A percentile compares a stretch with the other conserved stretches of the same genome.
These are phyloP conservation scores for Edolisoma coerulescens DNA, from an alignment of 2,113 vertebrate genomes.

Conservation along the genomic window DNA sequence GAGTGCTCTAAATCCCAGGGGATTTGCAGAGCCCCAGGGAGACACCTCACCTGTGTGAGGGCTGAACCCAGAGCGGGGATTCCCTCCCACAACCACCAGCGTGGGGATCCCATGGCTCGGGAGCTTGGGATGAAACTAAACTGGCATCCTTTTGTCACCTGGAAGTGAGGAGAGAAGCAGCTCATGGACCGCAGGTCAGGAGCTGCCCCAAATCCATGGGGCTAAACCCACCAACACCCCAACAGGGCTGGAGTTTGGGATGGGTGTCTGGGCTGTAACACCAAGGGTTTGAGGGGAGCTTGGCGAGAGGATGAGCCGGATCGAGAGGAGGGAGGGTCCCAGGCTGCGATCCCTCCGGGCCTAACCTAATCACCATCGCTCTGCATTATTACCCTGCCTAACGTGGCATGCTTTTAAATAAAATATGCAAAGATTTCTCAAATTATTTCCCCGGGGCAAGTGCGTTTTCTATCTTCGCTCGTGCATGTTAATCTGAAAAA, in stretches of 20 bases:
- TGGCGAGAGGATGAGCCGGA: background rate
- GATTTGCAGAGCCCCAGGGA: background rate
- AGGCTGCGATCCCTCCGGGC: slow-evolving; percentile 61
- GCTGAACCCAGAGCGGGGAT: background rate
- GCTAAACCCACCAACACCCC: background rate
- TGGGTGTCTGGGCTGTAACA: background rate
- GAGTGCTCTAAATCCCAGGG: background rate
- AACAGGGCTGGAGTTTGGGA: background rate
- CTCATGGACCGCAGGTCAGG: rapidly evolving
- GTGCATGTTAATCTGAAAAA: slow-evolving; percentile 81
- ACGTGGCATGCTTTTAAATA: slow-evolving; percentile 79
- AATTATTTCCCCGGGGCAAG: slow-evolving; percentile 76
- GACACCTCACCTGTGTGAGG: background rate
- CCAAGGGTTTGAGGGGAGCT: background rate
- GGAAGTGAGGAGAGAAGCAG: background rate
- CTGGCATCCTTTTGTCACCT: background rate
- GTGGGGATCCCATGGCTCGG: rapidly evolving
- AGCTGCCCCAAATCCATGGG: background rate
- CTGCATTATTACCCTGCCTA: slow-evolving; percentile 80
- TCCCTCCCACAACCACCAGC: rapidly evolving
- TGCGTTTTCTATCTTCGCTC: slow-evolving; percentile 66
- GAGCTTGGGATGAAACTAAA: background rate
- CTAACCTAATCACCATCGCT: slow-evolving; percentile 73
- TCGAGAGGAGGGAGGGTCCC: slow-evolving; percentile 8
- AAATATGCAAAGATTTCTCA: slow-evolving; percentile 85